Percentiles rank a stretch among this genome's conserved stretches.
Evolutionary conservation across 2,888 invertebrate genomes (phyloP).

Genomic region (Sthenelais limicola): DNA sequence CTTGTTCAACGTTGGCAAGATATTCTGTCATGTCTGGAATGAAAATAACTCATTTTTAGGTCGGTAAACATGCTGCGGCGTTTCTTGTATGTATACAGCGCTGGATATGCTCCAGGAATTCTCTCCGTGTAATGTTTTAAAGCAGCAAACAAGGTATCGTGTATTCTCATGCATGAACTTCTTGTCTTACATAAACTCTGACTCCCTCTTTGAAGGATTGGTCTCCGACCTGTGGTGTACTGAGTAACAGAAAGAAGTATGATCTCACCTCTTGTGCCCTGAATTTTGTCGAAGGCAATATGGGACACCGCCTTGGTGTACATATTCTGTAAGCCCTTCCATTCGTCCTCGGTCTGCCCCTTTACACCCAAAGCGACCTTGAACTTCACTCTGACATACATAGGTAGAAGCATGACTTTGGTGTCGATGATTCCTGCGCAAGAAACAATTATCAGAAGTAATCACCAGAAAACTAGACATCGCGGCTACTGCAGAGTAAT

Average conservation of each 20-base stretch:
- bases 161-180: too few species aligned
- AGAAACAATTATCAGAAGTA: not conserved
- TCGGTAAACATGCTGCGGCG: too few species aligned
- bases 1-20: not conserved
- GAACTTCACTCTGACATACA: conserved; percentile 36
- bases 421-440: conserved; percentile 39
- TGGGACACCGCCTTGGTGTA: conserved; percentile 34
- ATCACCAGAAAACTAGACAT: not conserved
- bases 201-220: too few species aligned
- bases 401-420: conserved; percentile 40
- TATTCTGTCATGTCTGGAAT: conserved; percentile 22
- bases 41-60: too few species aligned
- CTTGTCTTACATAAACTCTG: too few species aligned
- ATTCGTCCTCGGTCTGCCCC: conserved; percentile 8
- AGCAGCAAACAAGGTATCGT: too few species aligned
- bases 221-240: too few species aligned
- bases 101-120: too few species aligned
- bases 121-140: too few species aligned
- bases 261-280: conserved; percentile 37
- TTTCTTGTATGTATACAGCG: too few species aligned
- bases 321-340: conserved; percentile 22
- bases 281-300: conserved; percentile 34
- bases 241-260: not conserved
- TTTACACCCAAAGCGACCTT: conserved; percentile 38
- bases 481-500: too few species aligned